Evolutionary conservation across 2,113 vertebrate genomes (phyloP).

Genomic region (Syrmaticus mikado): DNA sequence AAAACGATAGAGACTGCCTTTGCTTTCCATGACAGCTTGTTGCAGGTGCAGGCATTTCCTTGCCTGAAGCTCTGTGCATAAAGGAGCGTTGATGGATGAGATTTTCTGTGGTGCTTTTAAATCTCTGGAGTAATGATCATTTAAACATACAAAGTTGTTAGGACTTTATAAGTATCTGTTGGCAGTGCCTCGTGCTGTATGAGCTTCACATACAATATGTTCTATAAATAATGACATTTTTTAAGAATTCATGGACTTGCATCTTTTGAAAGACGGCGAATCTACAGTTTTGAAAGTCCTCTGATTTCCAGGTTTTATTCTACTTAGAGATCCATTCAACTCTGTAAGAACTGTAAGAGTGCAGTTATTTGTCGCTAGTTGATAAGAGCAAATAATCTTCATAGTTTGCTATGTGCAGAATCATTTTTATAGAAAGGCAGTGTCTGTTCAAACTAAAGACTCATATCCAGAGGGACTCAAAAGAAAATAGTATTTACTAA

Average conservation of each 20-base stretch:
- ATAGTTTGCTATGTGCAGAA: not conserved
- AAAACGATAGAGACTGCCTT: not conserved
- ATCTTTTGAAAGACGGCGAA: not conserved
- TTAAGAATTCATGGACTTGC: not conserved
- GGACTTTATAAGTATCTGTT: not conserved
- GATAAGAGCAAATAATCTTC: not conserved
- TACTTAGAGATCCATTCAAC: not conserved
- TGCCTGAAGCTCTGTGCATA: not conserved
- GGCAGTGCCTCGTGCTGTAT: not conserved
- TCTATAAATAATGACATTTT: not conserved
- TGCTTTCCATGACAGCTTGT: not conserved
- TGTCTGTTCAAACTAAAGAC: not conserved
- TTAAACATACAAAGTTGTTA: not conserved
- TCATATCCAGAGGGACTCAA: not conserved
- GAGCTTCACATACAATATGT: not conserved
- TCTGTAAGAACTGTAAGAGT: not conserved
- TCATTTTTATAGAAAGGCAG: not conserved
- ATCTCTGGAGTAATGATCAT: not conserved
- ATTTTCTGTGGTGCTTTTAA: not conserved
- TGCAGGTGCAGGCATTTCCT: not conserved
- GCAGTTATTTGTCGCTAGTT: not conserved
- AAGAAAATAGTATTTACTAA: slow-evolving; percentile 11
- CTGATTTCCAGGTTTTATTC: not conserved
- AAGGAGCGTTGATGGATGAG: accelerated
- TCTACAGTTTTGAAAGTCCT: not conserved